Evolutionary conservation across 2,888 invertebrate genomes (phyloP).

Genomic region (Lottia scabra): DNA sequence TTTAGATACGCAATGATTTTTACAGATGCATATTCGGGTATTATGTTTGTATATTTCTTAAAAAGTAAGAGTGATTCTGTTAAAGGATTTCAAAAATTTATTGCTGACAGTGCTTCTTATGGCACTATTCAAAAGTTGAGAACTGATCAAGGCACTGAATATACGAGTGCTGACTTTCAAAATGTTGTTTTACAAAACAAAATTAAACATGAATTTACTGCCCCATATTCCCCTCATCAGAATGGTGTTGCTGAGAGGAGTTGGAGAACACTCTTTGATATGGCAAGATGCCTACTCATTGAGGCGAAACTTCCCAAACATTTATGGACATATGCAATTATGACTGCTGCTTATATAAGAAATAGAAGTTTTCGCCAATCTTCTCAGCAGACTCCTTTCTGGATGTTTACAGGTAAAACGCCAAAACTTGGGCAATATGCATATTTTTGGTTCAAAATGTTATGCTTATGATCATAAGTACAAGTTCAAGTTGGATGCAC

Average conservation of each 20-base stretch:
- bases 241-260: conserved; percentile 23
- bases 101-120: conserved; percentile 19
- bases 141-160: conserved; percentile 7
- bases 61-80: conserved; percentile 20
- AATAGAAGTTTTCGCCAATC: too few relatives aligned
- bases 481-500: too few relatives aligned
- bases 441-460: too few relatives aligned
- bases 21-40: conserved; percentile 24
- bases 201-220: conserved; percentile 15
- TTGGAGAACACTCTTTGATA: conserved; percentile 20
- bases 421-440: too few relatives aligned
- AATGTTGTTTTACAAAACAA: background rate
- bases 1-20: conserved; percentile 26
- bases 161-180: background rate
- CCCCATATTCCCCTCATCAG: conserved; percentile 21
- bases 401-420: too few relatives aligned
- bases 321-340: too few relatives aligned
- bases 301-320: too few relatives aligned
- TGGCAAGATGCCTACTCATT: conserved; percentile 6
- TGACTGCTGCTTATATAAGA: too few relatives aligned
- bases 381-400: too few relatives aligned
- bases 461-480: too few relatives aligned
- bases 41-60: conserved; percentile 10
- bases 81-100: conserved; percentile 17
- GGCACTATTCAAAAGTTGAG: background rate